Evolutionary conservation across 2,113 vertebrate genomes (phyloP).

Genomic region (Urocolius indicus): DNA sequence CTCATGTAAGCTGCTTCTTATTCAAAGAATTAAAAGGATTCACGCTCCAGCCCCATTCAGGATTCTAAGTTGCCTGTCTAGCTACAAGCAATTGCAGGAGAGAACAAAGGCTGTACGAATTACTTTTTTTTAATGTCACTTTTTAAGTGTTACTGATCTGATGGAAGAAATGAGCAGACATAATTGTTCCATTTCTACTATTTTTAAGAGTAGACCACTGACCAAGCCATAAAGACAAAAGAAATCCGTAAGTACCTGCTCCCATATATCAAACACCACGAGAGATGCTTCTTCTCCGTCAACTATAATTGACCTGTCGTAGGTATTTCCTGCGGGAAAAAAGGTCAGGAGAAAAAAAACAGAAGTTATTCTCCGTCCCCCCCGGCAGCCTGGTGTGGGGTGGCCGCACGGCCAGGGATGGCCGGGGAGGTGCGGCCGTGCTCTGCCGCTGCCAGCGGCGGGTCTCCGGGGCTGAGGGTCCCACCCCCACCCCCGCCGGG

Average conservation of each 20-base stretch:
- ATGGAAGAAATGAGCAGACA: not conserved
- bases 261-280: conserved; percentile 96
- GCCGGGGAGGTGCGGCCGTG: not conserved
- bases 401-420: not conserved
- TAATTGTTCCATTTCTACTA: not conserved
- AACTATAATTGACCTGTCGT: conserved; percentile 92
- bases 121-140: not conserved
- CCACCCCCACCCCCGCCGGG: not conserved
- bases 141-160: not conserved
- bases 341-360: not conserved
- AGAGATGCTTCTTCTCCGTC: conserved; percentile 95
- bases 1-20: not conserved
- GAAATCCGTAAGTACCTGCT: conserved; percentile 83
- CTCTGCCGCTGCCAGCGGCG: not conserved
- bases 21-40: not conserved
- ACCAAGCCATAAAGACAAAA: not conserved
- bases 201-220: not conserved
- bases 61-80: not conserved
- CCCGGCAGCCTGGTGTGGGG: not conserved
- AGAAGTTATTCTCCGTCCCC: not conserved
- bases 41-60: not conserved
- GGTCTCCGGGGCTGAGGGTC: not conserved
- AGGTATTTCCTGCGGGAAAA: conserved; percentile 85
- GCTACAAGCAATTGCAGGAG: not conserved
- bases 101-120: not conserved